phyloP scores from a whole-genome alignment of 1,140 invertebrate species.

The Zaprionus vittiger region DNA sequence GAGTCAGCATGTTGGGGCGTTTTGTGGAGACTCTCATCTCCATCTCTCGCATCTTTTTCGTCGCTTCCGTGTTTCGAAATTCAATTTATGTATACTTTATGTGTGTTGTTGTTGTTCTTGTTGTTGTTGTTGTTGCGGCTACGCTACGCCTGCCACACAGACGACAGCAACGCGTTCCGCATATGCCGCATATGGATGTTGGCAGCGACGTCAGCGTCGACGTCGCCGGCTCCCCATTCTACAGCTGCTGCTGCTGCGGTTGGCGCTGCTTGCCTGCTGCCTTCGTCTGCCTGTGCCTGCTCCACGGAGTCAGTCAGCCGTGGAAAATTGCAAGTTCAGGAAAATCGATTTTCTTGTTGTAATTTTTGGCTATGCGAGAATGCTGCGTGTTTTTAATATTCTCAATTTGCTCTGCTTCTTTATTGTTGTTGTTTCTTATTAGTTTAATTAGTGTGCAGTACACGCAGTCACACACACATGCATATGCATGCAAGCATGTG shows the following conservation, averaged over 20 bases:
- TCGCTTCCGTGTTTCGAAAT: constrained; percentile 80
- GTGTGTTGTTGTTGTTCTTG: background rate
- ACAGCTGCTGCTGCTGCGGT: constrained; percentile 17
- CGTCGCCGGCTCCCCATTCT: constrained; percentile 34
- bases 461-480: background rate
- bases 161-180: constrained; percentile 34
- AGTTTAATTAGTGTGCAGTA: constrained; percentile 41
- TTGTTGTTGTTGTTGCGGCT: background rate
- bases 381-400: constrained; percentile 25
- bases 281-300: constrained; percentile 19
- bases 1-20: constrained; percentile 42
- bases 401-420: constrained; percentile 7
- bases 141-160: constrained; percentile 28
- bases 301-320: constrained; percentile 64
- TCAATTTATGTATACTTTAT: constrained; percentile 81
- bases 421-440: constrained; percentile 23
- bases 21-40: constrained; percentile 49
- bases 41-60: constrained; percentile 36
- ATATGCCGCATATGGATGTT: constrained; percentile 35
- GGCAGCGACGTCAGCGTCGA: constrained; percentile 17
- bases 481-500: constrained; percentile 11
- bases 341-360: constrained; percentile 78
- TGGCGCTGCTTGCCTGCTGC: constrained; percentile 15
- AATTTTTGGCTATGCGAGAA: constrained; percentile 37
- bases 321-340: constrained; percentile 77